These are phyloP conservation scores for Cistogaster globosa DNA, from an alignment of 2,888 invertebrate species.

Conservation along the genomic window DNA sequence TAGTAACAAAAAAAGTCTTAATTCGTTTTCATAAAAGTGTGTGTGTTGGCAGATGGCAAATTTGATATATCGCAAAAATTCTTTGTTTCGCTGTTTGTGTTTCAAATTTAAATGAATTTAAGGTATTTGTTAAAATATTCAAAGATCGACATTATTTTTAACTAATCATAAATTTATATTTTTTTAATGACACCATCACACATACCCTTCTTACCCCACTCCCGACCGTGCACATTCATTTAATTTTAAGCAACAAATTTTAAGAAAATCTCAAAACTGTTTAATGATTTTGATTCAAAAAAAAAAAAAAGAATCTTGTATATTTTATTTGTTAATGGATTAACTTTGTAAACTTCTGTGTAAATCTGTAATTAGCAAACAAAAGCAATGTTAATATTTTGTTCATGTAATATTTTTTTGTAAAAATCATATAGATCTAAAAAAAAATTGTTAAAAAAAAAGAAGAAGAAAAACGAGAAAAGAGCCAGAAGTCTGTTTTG, in stretches of 20 bases:
- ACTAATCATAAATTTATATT: not conserved
- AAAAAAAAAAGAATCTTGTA: conserved; percentile 49
- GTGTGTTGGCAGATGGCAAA: no score
- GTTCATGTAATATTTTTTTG: conserved; percentile 65
- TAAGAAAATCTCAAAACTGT: conserved; percentile 25
- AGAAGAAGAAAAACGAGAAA: not conserved
- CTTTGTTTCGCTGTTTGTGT: no score
- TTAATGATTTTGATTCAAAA: conserved; percentile 43
- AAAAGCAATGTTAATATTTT: conserved; percentile 61
- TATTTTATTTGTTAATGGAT: conserved; percentile 65
- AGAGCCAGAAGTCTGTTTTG: conserved; percentile 58
- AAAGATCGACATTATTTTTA: not conserved
- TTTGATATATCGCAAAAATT: no score
- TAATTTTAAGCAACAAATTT: conserved; percentile 51
- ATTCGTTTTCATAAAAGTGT: no score
- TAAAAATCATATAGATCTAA: conserved; percentile 56
- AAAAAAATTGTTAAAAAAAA: conserved; percentile 48
- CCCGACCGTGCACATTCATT: conserved; percentile 13
- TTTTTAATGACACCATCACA: no score
- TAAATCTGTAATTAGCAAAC: conserved; percentile 68
- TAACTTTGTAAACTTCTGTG: conserved; percentile 60
- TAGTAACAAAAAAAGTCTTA: no score
- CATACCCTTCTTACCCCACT: not conserved
- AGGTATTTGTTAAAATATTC: not conserved
- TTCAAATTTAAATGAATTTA: no score